These are phyloP conservation scores for Paralichthys olivaceus DNA, from an alignment of 2,113 vertebrate species.

Conservation along the genomic window DNA sequence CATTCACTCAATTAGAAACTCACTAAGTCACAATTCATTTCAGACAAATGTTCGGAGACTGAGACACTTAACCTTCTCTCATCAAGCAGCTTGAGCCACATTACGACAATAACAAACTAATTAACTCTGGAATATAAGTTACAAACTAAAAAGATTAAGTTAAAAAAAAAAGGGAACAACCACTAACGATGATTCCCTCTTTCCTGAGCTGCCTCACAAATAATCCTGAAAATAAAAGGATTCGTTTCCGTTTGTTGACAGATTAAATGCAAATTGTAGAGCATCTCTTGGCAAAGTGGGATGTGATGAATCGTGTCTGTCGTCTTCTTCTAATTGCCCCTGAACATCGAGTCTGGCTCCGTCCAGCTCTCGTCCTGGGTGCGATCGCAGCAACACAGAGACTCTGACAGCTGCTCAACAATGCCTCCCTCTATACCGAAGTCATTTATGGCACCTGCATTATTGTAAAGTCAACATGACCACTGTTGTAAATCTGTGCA, in stretches of 20 bases:
- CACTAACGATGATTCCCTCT: neutral
- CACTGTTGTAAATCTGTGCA: neutral
- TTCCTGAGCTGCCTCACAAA: constrained; percentile 6
- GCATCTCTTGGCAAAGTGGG: constrained; percentile 39
- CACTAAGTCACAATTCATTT: too few relatives aligned
- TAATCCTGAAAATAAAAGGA: constrained; percentile 30
- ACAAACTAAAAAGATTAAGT: neutral
- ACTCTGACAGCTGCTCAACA: neutral
- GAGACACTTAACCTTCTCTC: too few relatives aligned
- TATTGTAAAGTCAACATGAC: neutral
- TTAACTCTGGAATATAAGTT: too few relatives aligned
- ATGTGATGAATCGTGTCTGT: constrained; percentile 56
- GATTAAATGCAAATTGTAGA: constrained; percentile 63
- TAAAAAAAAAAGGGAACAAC: neutral
- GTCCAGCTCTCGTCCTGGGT: neutral
- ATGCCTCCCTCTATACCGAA: neutral
- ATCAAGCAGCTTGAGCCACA: neutral
- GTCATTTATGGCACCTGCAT: neutral
- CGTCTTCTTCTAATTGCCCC: constrained; percentile 47
- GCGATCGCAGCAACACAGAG: constrained; percentile 1
- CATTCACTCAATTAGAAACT: too few relatives aligned
- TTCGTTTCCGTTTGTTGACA: constrained; percentile 34
- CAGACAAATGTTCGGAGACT: too few relatives aligned
- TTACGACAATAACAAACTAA: neutral
- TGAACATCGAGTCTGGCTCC: constrained; percentile 14